Conservation (phyloP, 2,888 invertebrate genomes). For the Keiferia lycopersicella region DNA sequence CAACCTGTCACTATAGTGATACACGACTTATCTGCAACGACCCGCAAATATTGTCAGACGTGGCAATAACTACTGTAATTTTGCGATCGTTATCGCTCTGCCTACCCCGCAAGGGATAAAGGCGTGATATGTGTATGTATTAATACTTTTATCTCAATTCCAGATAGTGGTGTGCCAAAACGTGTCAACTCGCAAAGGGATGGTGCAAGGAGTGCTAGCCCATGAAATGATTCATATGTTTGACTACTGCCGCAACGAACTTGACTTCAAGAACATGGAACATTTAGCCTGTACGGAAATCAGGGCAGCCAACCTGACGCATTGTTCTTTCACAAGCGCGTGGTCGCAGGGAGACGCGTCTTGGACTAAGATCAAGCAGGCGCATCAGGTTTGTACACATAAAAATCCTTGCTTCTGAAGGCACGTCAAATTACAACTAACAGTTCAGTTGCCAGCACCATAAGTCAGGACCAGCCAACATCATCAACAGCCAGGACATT, state of each 20-base stretch:
- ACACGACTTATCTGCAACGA: too few relatives aligned
- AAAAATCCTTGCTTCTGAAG: too few relatives aligned
- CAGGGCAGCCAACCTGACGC: constrained; percentile 95
- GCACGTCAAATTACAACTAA: too few relatives aligned
- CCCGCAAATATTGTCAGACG: too few relatives aligned
- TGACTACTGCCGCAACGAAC: constrained; percentile 93
- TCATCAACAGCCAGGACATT: too few relatives aligned
- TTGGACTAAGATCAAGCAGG: constrained; percentile 85
- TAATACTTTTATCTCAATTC: constrained; percentile 41
- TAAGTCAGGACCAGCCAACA: too few relatives aligned
- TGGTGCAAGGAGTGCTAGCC: constrained; percentile 90
- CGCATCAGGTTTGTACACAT: constrained; percentile 84
- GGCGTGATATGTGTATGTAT: too few relatives aligned
- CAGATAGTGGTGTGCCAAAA: constrained; percentile 96
- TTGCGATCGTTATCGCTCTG: too few relatives aligned
- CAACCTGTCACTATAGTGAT: too few relatives aligned
- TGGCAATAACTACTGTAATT: too few relatives aligned
- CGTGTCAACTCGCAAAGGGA: constrained; percentile 84
- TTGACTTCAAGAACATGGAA: constrained; percentile 94
- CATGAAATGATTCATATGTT: constrained; percentile 99
- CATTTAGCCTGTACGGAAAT: constrained; percentile 98
- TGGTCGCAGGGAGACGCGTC: constrained; percentile 89
- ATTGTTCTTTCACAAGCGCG: constrained; percentile 94
- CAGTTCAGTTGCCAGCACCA: too few relatives aligned
- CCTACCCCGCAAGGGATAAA: too few relatives aligned